These are phyloP conservation scores for Leucoma salicis DNA, from an alignment of 2,888 invertebrate species.

Conservation along the genomic window DNA sequence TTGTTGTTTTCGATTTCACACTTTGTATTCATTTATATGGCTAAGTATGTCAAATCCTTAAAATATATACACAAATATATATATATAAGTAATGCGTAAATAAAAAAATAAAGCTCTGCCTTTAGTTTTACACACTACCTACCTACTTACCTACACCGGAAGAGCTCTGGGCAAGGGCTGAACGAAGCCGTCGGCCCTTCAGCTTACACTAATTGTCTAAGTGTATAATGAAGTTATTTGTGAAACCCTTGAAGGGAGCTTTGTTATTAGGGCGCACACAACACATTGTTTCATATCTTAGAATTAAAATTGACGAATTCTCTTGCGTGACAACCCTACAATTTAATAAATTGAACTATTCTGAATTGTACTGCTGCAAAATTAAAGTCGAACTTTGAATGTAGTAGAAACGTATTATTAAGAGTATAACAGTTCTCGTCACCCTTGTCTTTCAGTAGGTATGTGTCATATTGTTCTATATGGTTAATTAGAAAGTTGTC, in stretches of 20 bases:
- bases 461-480: constrained; percentile 49
- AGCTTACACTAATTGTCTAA: constrained; percentile 79
- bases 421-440: constrained; percentile 52
- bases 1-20: too few relatives aligned
- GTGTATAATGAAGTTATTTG: constrained; percentile 78
- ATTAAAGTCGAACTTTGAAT: constrained; percentile 32
- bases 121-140: too few relatives aligned
- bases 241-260: constrained; percentile 57
- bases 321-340: constrained; percentile 24
- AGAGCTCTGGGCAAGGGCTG: constrained; percentile 51
- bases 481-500: constrained; percentile 72
- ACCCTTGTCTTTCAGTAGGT: constrained; percentile 57
- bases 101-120: constrained; percentile 26
- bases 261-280: constrained; percentile 25
- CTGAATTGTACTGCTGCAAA: neutral
- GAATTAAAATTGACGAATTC: constrained; percentile 36
- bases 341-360: neutral
- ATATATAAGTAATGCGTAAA: constrained; percentile 41
- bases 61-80: too few relatives aligned
- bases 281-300: constrained; percentile 33
- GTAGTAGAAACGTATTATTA: constrained; percentile 23
- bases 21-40: too few relatives aligned
- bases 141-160: constrained; percentile 53
- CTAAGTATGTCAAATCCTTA: too few relatives aligned
- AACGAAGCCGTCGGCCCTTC: constrained; percentile 47